Percentiles rank a stretch among this genome's conserved stretches.
Conservation (phyloP, 2,797 vertebrate genomes). For the Onychomys arenicola region DNA sequence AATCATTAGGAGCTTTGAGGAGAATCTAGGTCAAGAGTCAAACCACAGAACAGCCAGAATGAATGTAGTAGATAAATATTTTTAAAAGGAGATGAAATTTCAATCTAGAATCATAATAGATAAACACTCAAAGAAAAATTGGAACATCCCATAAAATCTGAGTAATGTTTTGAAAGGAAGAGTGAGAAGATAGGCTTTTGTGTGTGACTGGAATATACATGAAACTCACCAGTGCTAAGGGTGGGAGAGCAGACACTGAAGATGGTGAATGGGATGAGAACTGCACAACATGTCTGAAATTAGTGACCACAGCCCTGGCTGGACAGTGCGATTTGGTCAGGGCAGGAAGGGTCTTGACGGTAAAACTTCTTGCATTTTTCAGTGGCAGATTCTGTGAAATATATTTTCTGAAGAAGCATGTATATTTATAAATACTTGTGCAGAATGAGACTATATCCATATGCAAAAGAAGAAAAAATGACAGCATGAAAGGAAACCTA, state of each 20-base stretch:
- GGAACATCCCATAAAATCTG: background rate
- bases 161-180: background rate
- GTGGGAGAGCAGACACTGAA: background rate
- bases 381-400: background rate
- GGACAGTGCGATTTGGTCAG: background rate
- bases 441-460: background rate
- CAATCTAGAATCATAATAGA: background rate
- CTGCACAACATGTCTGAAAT: background rate
- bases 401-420: background rate
- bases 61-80: background rate
- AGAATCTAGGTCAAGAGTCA: background rate
- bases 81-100: constrained; percentile 12
- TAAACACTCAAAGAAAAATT: background rate
- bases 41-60: background rate
- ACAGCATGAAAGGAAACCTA: background rate
- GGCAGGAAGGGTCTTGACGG: background rate
- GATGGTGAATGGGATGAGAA: background rate
- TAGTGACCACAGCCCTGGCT: background rate
- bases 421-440: background rate
- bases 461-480: background rate
- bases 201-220: background rate
- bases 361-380: accelerated
- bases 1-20: background rate
- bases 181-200: background rate
- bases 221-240: background rate